Conservation (phyloP, 2,113 vertebrate genomes). For the Peromyscus maniculatus region DNA sequence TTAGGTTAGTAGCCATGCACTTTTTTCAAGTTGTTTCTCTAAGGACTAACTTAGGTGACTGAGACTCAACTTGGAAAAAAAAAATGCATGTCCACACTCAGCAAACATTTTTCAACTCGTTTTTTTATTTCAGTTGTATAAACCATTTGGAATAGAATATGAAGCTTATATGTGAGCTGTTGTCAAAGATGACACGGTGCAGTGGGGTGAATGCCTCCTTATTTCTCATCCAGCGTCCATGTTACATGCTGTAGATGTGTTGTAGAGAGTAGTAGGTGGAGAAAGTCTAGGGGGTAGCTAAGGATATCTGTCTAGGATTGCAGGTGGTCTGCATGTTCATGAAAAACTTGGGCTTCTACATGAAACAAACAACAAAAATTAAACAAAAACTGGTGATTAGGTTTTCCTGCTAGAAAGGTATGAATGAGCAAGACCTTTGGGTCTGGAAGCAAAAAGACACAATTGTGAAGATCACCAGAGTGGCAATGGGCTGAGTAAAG, state of each 20-base stretch:
- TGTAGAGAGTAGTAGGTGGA: neutral
- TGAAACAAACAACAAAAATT: neutral
- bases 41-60: neutral
- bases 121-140: neutral
- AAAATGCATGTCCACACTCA: neutral
- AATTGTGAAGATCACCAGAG: neutral
- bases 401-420: neutral
- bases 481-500: neutral
- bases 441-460: neutral
- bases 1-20: neutral
- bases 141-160: neutral
- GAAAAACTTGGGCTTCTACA: neutral
- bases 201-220: neutral
- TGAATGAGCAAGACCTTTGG: neutral
- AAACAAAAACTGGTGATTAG: neutral
- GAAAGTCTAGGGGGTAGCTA: neutral
- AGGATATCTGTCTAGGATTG: neutral
- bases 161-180: neutral
- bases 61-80: neutral
- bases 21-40: neutral
- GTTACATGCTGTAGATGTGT: neutral
- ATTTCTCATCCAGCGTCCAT: neutral
- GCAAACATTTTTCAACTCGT: conserved; percentile 33
- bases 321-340: neutral
- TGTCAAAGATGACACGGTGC: neutral